phyloP scores from a whole-genome alignment of 1,140 invertebrate species.

The Ceratosolen solmsi region DNA sequence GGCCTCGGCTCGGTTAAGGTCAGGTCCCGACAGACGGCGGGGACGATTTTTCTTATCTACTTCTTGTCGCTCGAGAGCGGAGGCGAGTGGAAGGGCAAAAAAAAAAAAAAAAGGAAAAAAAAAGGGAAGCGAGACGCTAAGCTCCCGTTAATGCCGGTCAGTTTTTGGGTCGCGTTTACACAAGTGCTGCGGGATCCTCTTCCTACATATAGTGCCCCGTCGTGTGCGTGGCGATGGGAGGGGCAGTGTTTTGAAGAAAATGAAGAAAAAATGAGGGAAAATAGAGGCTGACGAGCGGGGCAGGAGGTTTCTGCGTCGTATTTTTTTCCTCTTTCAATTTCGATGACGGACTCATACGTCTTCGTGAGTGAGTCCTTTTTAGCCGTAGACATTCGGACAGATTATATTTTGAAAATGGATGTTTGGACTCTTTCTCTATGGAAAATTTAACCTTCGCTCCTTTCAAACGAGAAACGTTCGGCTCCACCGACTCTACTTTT shows the following conservation, averaged over 20 bases:
- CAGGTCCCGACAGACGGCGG: background rate
- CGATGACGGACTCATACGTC: slow-evolving; percentile 23
- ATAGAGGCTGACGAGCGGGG: background rate
- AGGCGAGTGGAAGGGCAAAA: no score
- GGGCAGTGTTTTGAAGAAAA: slow-evolving; percentile 24
- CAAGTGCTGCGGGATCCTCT: slow-evolving; percentile 26
- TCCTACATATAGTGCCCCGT: background rate
- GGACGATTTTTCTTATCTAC: slow-evolving; percentile 41
- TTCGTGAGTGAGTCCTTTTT: slow-evolving; percentile 20
- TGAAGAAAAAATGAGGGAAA: slow-evolving; percentile 29
- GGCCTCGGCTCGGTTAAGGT: slow-evolving; percentile 17
- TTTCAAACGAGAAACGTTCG: background rate
- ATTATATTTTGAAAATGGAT: slow-evolving; percentile 5
- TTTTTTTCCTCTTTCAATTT: slow-evolving; percentile 19
- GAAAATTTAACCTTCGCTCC: slow-evolving; percentile 3
- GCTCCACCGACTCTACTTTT: background rate
- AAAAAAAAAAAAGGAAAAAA: no score
- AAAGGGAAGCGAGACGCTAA: slow-evolving; percentile 3
- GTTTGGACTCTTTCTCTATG: background rate
- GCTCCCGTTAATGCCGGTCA: slow-evolving; percentile 41
- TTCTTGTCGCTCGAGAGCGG: background rate
- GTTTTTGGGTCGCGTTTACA: slow-evolving; percentile 37
- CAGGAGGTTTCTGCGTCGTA: slow-evolving; percentile 12
- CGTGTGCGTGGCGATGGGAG: background rate
- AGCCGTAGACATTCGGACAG: background rate